phyloP scores from a whole-genome alignment of 1,140 invertebrate species.

The Drosophila aff. region DNA sequence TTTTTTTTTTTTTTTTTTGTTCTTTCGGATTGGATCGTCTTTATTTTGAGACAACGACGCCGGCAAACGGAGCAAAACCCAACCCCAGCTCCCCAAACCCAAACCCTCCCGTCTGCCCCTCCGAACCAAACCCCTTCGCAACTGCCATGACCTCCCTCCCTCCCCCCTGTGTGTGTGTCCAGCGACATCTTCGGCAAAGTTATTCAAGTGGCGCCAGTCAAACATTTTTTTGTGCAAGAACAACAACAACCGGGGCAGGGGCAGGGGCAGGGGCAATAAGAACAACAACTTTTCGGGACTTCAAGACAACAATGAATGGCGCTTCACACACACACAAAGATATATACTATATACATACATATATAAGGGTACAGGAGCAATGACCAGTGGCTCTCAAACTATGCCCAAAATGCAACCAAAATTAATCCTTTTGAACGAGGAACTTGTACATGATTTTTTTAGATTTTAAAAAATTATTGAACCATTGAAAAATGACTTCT shows the following conservation, averaged over 20 bases:
- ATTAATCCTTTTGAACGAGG: neutral
- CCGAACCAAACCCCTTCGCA: neutral
- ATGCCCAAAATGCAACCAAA: neutral
- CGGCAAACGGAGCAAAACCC: conserved; percentile 23
- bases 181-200: conserved; percentile 67
- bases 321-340: conserved; percentile 25
- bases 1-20: conserved; percentile 14
- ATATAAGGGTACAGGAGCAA: neutral
- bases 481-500: neutral
- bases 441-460: neutral
- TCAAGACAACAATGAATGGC: conserved; percentile 52
- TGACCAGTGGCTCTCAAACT: conserved; percentile 49
- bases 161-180: conserved; percentile 21
- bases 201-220: conserved; percentile 82
- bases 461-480: neutral
- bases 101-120: no score
- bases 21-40: conserved; percentile 75
- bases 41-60: conserved; percentile 67
- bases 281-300: conserved; percentile 39
- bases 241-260: conserved; percentile 29
- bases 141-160: neutral
- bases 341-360: neutral
- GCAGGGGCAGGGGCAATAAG: conserved; percentile 26
- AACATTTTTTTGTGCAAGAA: conserved; percentile 67
- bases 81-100: neutral